phyloP scores from a whole-genome alignment of 2,113 vertebrate genomes.

The Percina caprodes region DNA sequence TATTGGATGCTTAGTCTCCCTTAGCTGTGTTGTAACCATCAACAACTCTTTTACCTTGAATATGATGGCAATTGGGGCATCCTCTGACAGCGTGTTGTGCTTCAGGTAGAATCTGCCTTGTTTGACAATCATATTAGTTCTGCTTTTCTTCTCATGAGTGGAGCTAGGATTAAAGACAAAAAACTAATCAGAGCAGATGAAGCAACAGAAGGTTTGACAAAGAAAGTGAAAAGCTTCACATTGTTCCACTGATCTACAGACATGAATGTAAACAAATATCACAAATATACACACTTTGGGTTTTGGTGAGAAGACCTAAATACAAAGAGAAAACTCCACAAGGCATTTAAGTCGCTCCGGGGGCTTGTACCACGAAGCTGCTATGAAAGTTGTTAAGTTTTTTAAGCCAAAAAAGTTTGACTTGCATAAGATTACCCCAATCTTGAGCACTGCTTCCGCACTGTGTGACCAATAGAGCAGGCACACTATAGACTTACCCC shows the following conservation, averaged over 20 bases:
- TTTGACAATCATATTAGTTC: conserved; percentile 96
- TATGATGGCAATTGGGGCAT: conserved; percentile 97
- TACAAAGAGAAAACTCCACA: too few species aligned
- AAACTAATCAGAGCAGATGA: not conserved
- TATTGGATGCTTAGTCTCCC: conserved; percentile 24
- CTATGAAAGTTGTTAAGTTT: not conserved
- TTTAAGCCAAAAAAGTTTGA: too few species aligned
- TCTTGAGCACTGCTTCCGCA: too few species aligned
- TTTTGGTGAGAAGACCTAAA: not conserved
- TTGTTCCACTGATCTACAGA: not conserved
- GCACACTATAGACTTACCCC: too few species aligned
- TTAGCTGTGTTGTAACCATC: not conserved
- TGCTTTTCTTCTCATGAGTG: conserved; percentile 99
- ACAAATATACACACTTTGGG: not conserved
- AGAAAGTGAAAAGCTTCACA: not conserved
- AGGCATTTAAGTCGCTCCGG: too few species aligned
- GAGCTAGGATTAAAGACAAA: conserved; percentile 84
- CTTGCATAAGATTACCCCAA: too few species aligned
- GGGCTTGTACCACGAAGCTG: not conserved
- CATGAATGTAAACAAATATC: not conserved
- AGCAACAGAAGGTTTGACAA: not conserved
- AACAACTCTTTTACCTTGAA: conserved; percentile 89
- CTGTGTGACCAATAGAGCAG: too few species aligned
- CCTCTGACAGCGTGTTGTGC: conserved; percentile 97
- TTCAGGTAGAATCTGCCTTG: conserved; percentile 96